Evolutionary conservation across 2,113 vertebrate species (phyloP).

Genomic region (Rutilus rutilus): DNA sequence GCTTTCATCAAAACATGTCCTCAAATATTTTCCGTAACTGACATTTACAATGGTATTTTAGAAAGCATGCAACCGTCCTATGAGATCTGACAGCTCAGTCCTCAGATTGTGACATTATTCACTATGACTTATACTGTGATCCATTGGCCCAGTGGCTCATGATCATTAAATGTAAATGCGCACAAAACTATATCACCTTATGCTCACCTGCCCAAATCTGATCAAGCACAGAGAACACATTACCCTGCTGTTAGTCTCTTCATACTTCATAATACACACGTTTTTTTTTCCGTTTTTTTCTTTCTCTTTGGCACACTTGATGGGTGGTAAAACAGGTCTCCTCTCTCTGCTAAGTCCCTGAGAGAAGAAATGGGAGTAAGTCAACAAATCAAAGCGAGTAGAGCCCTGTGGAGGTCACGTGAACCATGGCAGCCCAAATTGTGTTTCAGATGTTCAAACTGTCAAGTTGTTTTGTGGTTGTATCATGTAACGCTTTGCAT

Average conservation of each 20-base stretch:
- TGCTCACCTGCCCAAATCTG: not conserved
- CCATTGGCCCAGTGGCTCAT: not conserved
- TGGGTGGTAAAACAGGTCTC: not conserved
- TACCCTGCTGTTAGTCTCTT: not conserved
- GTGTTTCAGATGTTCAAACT: slow-evolving; percentile 11
- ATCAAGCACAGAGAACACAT: not conserved
- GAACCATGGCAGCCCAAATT: not conserved
- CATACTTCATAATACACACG: not conserved
- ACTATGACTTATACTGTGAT: not conserved
- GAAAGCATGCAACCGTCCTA: not conserved
- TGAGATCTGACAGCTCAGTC: not conserved
- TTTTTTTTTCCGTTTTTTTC: not conserved
- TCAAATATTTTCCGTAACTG: not conserved
- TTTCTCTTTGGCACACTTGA: not conserved
- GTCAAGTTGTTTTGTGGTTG: slow-evolving; percentile 18
- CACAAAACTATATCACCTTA: not conserved
- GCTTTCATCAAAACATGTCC: not conserved
- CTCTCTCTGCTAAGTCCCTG: slow-evolving; percentile 11
- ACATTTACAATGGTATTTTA: not conserved
- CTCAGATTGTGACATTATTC: not conserved
- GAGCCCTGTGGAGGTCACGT: not conserved
- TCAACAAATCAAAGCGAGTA: slow-evolving; percentile 12
- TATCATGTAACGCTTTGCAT: not conserved
- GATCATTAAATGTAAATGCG: not conserved
- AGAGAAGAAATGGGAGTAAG: not conserved